Conservation (phyloP, 2,113 vertebrate genomes). For the Tinamus guttatus region DNA sequence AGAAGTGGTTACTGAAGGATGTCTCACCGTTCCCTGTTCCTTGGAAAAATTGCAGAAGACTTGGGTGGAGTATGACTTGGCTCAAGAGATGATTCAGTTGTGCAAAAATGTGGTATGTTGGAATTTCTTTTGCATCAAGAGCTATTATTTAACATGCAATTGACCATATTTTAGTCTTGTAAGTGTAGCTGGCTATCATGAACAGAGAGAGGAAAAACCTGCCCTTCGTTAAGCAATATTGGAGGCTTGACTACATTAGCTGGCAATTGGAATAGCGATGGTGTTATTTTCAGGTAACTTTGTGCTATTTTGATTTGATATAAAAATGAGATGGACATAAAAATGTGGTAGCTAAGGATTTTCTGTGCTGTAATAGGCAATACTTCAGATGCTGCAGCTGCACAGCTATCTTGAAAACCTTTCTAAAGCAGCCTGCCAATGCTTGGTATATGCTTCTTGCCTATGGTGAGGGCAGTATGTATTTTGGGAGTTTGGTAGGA, state of each 20-base stretch:
- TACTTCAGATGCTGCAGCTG: background rate
- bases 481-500: rapidly evolving
- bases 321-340: background rate
- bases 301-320: background rate
- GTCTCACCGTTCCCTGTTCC: slow-evolving; percentile 49
- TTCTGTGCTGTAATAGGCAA: background rate
- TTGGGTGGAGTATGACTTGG: slow-evolving; percentile 73
- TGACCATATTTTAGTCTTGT: background rate
- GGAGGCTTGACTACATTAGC: background rate
- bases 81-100: slow-evolving; percentile 73
- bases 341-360: rapidly evolving
- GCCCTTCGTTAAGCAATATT: rapidly evolving
- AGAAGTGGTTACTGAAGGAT: slow-evolving; percentile 59
- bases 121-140: background rate
- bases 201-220: background rate
- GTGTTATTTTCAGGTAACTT: background rate
- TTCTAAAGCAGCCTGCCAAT: background rate
- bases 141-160: background rate
- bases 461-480: rapidly evolving
- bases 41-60: slow-evolving; percentile 73
- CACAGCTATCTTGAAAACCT: background rate
- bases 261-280: background rate
- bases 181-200: background rate
- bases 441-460: rapidly evolving
- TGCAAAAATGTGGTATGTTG: slow-evolving; percentile 72